Evolutionary conservation across 1,140 invertebrate genomes (phyloP).

Genomic region (Drosophila repleta): DNA sequence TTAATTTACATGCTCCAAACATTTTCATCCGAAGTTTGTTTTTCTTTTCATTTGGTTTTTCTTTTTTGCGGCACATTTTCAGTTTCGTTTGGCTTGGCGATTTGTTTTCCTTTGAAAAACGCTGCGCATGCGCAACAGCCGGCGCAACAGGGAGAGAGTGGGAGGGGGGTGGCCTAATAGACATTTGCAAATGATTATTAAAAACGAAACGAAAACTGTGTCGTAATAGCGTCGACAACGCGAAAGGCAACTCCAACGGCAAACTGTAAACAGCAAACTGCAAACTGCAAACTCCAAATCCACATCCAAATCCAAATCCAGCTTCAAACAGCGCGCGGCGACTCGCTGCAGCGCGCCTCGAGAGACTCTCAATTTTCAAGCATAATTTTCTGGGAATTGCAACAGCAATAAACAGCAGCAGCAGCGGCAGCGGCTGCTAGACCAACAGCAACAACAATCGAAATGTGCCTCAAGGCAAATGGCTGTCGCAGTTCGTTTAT

Average conservation of each 20-base stretch:
- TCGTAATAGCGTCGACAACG: slow-evolving; percentile 64
- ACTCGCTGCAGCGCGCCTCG: slow-evolving; percentile 8
- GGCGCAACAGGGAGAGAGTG: not conserved
- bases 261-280: too few species aligned
- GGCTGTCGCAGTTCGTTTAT: slow-evolving; percentile 37
- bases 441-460: slow-evolving; percentile 14
- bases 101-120: slow-evolving; percentile 55
- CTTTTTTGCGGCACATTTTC: slow-evolving; percentile 27
- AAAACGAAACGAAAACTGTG: slow-evolving; percentile 71
- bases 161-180: slow-evolving; percentile 41
- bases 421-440: slow-evolving; percentile 10
- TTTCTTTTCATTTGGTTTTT: slow-evolving; percentile 1
- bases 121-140: slow-evolving; percentile 51
- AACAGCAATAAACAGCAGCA: slow-evolving; percentile 27
- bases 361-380: slow-evolving; percentile 59
- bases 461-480: slow-evolving; percentile 42
- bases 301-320: slow-evolving; percentile 7
- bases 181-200: slow-evolving; percentile 70
- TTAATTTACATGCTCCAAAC: slow-evolving; percentile 58
- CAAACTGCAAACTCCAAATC: too few species aligned
- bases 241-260: slow-evolving; percentile 42
- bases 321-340: slow-evolving; percentile 6
- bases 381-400: slow-evolving; percentile 69
- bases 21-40: slow-evolving; percentile 35
- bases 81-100: slow-evolving; percentile 47